Evolutionary conservation across 2,113 vertebrate genomes (phyloP).

Genomic region (Artemisiospiza belli): DNA sequence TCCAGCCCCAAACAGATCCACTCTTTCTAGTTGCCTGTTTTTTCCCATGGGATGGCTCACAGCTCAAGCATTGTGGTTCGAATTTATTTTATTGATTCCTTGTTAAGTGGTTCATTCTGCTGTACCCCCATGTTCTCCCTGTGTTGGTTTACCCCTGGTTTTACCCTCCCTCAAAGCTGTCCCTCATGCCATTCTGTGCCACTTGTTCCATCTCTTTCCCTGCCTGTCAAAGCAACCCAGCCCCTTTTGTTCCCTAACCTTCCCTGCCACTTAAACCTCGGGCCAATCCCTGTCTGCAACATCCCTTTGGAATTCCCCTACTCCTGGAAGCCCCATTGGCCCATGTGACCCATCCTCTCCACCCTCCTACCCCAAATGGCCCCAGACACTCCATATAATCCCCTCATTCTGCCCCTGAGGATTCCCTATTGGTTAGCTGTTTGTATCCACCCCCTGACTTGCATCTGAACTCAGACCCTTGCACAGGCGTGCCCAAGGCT

Average conservation of each 20-base stretch:
- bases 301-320: not conserved
- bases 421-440: not conserved
- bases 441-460: not conserved
- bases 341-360: not conserved
- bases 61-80: not conserved
- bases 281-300: not conserved
- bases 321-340: not conserved
- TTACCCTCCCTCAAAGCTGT: not conserved
- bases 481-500: accelerated
- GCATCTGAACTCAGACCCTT: not conserved
- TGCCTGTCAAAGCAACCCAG: not conserved
- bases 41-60: not conserved
- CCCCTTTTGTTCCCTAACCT: not conserved
- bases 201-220: not conserved
- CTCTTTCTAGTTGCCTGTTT: not conserved
- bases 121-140: not conserved
- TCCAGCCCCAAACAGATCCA: not conserved
- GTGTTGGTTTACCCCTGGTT: not conserved
- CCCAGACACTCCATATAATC: not conserved
- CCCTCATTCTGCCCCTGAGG: not conserved
- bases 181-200: not conserved
- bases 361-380: not conserved
- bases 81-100: not conserved
- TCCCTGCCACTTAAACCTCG: not conserved
- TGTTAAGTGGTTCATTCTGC: not conserved